Conservation (phyloP, 2,797 vertebrate genomes). For the Hypotaenidia okinawae region DNA sequence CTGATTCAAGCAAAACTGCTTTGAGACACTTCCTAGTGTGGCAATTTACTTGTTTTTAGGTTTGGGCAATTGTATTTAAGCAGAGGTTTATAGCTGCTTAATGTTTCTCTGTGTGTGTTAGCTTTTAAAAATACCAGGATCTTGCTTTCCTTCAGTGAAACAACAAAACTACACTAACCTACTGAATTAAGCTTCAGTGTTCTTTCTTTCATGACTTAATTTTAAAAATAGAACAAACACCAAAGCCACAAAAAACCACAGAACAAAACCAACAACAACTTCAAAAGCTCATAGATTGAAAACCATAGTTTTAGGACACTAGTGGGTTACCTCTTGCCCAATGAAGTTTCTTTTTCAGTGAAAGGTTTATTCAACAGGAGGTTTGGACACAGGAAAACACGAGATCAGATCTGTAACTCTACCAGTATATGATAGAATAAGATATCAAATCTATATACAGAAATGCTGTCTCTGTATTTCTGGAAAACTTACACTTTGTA, state of each 20-base stretch:
- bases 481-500: not conserved
- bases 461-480: not conserved
- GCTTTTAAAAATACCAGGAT: not conserved
- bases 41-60: not conserved
- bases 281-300: not conserved
- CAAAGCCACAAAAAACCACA: not conserved
- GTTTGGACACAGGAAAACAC: not conserved
- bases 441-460: not conserved
- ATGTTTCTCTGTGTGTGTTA: not conserved
- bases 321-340: not conserved
- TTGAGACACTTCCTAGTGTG: not conserved
- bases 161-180: not conserved
- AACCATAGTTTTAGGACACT: accelerated
- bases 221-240: not conserved
- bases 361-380: not conserved
- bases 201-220: not conserved
- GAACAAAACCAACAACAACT: not conserved
- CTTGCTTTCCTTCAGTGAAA: not conserved
- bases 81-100: not conserved
- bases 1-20: not conserved
- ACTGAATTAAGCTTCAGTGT: not conserved
- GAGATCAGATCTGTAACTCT: not conserved
- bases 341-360: not conserved
- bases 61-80: not conserved
- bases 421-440: not conserved